These are phyloP conservation scores for Burhinus oedicnemus DNA, from an alignment of 2,113 vertebrate genomes.

Conservation along the genomic window DNA sequence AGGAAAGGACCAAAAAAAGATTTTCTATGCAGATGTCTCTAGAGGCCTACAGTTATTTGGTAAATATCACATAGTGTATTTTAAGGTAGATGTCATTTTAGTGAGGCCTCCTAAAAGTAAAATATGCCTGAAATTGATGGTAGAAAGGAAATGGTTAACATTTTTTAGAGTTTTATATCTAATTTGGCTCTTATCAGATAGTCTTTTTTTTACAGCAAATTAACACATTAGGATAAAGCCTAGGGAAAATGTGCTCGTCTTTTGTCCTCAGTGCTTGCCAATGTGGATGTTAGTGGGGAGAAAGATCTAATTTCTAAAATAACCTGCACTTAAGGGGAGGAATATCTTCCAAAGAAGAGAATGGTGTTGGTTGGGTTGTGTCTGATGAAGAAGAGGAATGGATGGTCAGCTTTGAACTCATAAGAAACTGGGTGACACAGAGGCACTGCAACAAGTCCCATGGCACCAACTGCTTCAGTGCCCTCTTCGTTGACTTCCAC, in stretches of 20 bases:
- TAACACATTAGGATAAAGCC: background rate
- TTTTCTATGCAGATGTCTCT: background rate
- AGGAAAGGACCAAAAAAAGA: background rate
- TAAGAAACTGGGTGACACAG: background rate
- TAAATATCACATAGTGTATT: background rate
- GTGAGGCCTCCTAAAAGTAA: background rate
- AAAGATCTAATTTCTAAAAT: background rate
- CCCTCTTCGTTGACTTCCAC: slow-evolving; percentile 76
- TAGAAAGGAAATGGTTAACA: background rate
- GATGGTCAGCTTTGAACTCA: slow-evolving; percentile 68
- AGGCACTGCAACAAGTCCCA: slow-evolving; percentile 18
- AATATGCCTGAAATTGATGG: background rate
- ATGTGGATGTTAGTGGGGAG: background rate
- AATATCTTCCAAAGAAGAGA: slow-evolving; percentile 73
- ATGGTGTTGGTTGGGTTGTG: slow-evolving; percentile 59
- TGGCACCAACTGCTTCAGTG: slow-evolving; percentile 48
- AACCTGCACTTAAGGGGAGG: slow-evolving; percentile 50
- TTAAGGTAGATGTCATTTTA: background rate
- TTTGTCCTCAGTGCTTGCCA: background rate
- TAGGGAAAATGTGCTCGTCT: background rate
- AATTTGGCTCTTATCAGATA: background rate
- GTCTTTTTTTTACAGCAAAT: background rate
- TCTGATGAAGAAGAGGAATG: slow-evolving; percentile 74
- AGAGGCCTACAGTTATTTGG: background rate
- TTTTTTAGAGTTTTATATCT: background rate